Percentiles rank a stretch among this genome's conserved stretches.
Conservation (phyloP, 2,797 vertebrate species). For the Borostomias antarcticus region DNA sequence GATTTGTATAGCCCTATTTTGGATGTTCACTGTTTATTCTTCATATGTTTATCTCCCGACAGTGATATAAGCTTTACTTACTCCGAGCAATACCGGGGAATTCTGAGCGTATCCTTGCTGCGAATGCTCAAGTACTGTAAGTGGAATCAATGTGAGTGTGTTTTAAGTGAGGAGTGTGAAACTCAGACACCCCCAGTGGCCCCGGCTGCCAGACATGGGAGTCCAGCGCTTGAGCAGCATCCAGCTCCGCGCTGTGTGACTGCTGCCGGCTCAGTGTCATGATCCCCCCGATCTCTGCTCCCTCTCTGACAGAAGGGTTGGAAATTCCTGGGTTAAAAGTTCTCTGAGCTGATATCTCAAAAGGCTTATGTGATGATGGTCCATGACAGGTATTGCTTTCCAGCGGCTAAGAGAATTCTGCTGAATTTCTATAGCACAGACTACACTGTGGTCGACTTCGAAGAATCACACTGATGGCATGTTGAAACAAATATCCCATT, state of each 20-base stretch:
- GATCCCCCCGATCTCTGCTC: conserved; percentile 78
- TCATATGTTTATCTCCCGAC: conserved; percentile 51
- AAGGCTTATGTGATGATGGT: conserved; percentile 78
- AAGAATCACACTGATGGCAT: conserved; percentile 12
- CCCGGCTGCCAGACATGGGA: conserved; percentile 65
- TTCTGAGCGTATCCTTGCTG: conserved; percentile 44
- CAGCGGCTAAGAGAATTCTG: conserved; percentile 62
- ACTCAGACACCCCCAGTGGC: conserved; percentile 52
- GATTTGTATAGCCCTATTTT: conserved; percentile 49
- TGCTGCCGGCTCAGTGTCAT: conserved; percentile 79
- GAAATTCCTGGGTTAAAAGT: conserved; percentile 81
- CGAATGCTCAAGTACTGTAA: conserved; percentile 40
- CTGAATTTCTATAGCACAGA: conserved; percentile 45
- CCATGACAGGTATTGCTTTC: conserved; percentile 75
- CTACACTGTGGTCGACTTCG: conserved; percentile 6
- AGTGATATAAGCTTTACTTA: conserved; percentile 23
- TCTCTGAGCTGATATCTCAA: conserved; percentile 79
- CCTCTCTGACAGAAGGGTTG: conserved; percentile 79
- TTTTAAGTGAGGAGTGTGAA: conserved; percentile 53
- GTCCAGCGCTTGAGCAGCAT: conserved; percentile 71
- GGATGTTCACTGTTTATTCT: conserved; percentile 56
- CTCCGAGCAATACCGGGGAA: conserved; percentile 7
- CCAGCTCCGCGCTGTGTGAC: conserved; percentile 76
- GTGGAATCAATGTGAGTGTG: conserved; percentile 49
- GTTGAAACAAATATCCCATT: not conserved